Conservation (phyloP, 2,797 vertebrate species). For the Gallinago solitaria region DNA sequence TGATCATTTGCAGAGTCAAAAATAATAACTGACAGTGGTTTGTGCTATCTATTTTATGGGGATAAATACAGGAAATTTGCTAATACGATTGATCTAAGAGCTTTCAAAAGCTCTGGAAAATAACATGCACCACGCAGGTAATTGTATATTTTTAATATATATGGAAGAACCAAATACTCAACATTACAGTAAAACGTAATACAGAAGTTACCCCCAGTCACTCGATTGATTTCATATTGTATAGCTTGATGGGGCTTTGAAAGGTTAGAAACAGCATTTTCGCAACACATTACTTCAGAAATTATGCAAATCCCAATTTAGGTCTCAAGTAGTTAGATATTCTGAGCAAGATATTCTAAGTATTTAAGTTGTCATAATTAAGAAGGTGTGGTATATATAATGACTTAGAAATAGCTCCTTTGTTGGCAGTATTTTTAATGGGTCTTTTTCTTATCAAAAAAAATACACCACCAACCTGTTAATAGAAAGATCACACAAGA, state of each 20-base stretch:
- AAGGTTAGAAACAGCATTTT: not conserved
- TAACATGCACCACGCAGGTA: not conserved
- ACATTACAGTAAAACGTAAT: not conserved
- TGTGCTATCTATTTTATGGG: not conserved
- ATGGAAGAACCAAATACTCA: not conserved
- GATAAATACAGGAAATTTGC: not conserved
- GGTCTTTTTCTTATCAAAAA: not conserved
- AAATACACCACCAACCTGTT: not conserved
- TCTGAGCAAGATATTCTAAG: not conserved
- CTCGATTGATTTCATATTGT: not conserved
- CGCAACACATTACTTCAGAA: not conserved
- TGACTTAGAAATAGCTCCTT: not conserved
- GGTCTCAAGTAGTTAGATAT: not conserved
- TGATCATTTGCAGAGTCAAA: not conserved
- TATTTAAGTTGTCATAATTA: not conserved
- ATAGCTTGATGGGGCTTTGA: not conserved
- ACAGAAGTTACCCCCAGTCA: not conserved
- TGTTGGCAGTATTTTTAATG: not conserved
- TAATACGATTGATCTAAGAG: not conserved
- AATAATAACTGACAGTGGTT: not conserved
- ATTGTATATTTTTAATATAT: not conserved
- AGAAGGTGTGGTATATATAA: not conserved
- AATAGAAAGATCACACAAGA: not conserved
- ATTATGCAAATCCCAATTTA: not conserved
- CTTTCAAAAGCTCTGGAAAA: not conserved